Conservation (phyloP, 2,113 vertebrate genomes). For the Mesitornis unicolor region DNA sequence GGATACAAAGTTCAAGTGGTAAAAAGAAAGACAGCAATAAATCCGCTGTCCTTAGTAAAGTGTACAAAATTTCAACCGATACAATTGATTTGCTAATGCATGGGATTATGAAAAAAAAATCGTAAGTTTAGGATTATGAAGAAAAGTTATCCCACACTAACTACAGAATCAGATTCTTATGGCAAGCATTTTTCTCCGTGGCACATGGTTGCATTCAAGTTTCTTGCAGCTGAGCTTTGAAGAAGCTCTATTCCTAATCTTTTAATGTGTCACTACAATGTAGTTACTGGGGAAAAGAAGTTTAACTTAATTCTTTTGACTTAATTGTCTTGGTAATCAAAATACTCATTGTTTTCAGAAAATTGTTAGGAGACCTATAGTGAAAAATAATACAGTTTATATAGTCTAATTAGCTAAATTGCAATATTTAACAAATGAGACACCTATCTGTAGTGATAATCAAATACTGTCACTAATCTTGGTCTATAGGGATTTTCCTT, state of each 20-base stretch:
- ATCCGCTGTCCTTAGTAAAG: neutral
- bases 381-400: conserved; percentile 30
- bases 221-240: neutral
- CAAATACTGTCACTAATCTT: conserved; percentile 68
- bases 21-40: neutral
- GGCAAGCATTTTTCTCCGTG: neutral
- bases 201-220: neutral
- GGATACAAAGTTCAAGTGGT: neutral
- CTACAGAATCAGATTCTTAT: neutral
- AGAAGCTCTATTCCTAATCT: neutral
- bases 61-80: neutral
- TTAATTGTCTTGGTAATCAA: neutral
- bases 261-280: neutral
- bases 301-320: neutral
- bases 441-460: conserved; percentile 55
- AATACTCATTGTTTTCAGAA: neutral
- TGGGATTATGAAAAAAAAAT: neutral
- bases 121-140: neutral
- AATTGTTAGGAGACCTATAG: neutral
- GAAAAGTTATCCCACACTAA: neutral
- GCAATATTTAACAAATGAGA: conserved; percentile 74
- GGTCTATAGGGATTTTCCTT: neutral
- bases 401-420: conserved; percentile 71
- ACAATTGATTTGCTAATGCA: neutral
- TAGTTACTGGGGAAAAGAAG: neutral